A percentile compares a stretch with the other conserved stretches of the same genome.
phyloP scores from a whole-genome alignment of 2,797 vertebrate species.

The Malurus splendens region DNA sequence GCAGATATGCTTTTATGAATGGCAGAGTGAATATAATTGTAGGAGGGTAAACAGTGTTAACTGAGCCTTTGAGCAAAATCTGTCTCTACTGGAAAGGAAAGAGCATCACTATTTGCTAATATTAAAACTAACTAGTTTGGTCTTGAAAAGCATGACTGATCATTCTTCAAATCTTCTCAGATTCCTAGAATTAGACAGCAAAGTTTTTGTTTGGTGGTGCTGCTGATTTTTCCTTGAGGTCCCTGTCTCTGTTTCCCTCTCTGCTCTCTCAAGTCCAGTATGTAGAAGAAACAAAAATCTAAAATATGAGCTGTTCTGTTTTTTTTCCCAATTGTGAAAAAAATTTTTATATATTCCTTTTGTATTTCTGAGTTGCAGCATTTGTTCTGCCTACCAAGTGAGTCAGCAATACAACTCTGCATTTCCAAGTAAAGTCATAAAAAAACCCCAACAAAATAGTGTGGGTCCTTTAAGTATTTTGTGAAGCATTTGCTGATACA shows the following conservation, averaged over 20 bases:
- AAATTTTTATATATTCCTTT: conserved; percentile 8
- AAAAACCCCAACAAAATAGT: not conserved
- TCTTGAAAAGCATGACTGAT: not conserved
- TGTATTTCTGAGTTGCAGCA: not conserved
- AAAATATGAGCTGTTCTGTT: not conserved
- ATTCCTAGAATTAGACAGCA: not conserved
- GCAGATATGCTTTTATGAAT: not conserved
- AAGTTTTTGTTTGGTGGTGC: not conserved
- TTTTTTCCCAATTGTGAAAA: not conserved
- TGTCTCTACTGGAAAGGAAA: not conserved
- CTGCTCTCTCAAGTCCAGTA: not conserved
- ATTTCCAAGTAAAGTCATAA: not conserved
- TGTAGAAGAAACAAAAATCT: not conserved
- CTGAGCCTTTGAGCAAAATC: not conserved
- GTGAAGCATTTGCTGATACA: not conserved
- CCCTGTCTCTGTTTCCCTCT: not conserved
- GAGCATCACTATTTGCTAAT: not conserved
- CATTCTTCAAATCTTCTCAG: not conserved
- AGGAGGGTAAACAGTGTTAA: not conserved
- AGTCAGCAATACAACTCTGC: not conserved
- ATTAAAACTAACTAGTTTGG: not conserved
- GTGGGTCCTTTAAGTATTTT: not conserved
- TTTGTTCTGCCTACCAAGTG: conserved; percentile 11
- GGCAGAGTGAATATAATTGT: not conserved
- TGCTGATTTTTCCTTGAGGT: not conserved